Evolutionary conservation across 2,113 vertebrate genomes (phyloP).

Genomic region (Cynoglossus semilaevis): DNA sequence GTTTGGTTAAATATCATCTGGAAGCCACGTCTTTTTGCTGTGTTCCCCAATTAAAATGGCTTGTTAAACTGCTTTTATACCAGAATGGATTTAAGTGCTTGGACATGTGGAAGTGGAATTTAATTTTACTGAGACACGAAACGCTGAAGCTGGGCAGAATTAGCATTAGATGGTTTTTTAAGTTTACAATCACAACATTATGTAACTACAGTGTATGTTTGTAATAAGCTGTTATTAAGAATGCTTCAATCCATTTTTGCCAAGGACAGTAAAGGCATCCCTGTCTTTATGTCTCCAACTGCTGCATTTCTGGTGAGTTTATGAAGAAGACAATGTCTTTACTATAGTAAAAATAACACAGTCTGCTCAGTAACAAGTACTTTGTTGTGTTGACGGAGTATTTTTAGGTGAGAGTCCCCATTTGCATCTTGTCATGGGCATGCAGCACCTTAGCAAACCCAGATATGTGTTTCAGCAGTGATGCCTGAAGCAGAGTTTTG

Average conservation of each 20-base stretch:
- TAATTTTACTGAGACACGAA: not conserved
- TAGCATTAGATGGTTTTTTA: too few relatives aligned
- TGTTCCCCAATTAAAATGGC: not conserved
- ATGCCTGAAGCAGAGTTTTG: conserved; percentile 37
- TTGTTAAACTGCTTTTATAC: not conserved
- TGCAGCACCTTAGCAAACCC: not conserved
- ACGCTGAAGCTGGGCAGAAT: not conserved
- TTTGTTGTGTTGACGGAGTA: not conserved
- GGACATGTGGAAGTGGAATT: not conserved
- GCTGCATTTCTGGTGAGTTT: too few relatives aligned
- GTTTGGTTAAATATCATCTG: too few relatives aligned
- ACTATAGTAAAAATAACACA: too few relatives aligned
- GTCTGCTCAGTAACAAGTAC: too few relatives aligned
- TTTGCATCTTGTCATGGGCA: conserved; percentile 16
- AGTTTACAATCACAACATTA: too few relatives aligned
- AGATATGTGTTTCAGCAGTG: conserved; percentile 37
- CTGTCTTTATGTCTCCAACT: too few relatives aligned
- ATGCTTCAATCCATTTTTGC: too few relatives aligned
- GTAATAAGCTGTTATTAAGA: too few relatives aligned
- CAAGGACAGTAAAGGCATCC: too few relatives aligned
- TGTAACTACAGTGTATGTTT: too few relatives aligned
- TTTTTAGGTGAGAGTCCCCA: conserved; percentile 23
- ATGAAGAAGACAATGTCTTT: too few relatives aligned
- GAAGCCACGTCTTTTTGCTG: not conserved
- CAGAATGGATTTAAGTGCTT: not conserved